These are phyloP conservation scores for Bergia puertoricense DNA, from an alignment of 92 coral and sea anemone species.

Conservation along the genomic window DNA sequence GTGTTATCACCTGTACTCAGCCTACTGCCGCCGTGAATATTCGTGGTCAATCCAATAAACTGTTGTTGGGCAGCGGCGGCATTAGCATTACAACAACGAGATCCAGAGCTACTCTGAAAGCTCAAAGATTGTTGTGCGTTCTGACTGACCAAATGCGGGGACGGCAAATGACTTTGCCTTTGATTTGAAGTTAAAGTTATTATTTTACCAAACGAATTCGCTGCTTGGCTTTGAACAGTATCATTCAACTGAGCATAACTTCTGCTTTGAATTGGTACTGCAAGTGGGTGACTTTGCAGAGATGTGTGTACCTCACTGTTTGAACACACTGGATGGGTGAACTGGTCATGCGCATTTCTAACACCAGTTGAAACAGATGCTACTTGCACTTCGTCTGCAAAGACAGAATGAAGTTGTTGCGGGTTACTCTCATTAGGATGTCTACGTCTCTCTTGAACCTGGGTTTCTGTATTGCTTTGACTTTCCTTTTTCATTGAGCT, in stretches of 20 bases:
- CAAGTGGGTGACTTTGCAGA: background rate
- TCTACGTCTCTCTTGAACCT: background rate
- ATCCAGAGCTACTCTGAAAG: background rate
- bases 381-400: background rate
- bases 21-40: background rate
- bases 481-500: background rate
- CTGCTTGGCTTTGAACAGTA: background rate
- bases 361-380: background rate
- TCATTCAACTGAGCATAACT: background rate
- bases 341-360: background rate
- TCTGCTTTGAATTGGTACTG: background rate
- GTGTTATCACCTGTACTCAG: conserved; percentile 8
- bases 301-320: background rate
- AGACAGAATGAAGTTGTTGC: background rate
- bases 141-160: background rate
- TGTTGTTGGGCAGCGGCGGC: background rate
- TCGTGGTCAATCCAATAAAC: background rate
- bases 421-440: background rate
- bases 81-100: background rate
- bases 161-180: background rate
- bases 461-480: background rate
- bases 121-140: background rate
- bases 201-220: background rate
- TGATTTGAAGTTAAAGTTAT: background rate
- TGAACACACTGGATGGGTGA: background rate